These are phyloP conservation scores for Engystomops pustulosus DNA, from an alignment of 2,113 vertebrate genomes.

Conservation along the genomic window DNA sequence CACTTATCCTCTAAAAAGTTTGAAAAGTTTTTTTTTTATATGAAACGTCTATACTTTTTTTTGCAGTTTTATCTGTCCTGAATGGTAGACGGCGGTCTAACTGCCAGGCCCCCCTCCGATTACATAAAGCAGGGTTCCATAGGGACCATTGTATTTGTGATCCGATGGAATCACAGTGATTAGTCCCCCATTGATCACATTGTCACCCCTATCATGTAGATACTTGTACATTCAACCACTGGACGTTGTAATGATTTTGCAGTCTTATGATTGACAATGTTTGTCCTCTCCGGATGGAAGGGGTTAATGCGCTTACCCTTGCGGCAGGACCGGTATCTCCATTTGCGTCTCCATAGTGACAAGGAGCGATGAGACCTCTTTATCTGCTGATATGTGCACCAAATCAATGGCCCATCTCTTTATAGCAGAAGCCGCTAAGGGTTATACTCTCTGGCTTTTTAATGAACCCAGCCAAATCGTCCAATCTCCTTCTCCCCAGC, in stretches of 20 bases:
- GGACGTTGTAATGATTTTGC: neutral
- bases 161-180: too few relatives aligned
- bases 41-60: too few relatives aligned
- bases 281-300: neutral
- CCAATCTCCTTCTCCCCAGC: constrained; percentile 51
- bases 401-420: constrained; percentile 55
- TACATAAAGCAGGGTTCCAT: too few relatives aligned
- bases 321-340: constrained; percentile 29
- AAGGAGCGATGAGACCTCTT: constrained; percentile 48
- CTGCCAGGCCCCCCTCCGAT: too few relatives aligned
- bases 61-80: too few relatives aligned
- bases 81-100: too few relatives aligned
- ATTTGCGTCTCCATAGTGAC: constrained; percentile 55
- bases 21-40: too few relatives aligned
- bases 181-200: too few relatives aligned
- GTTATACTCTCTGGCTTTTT: constrained; percentile 56
- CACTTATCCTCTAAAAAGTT: too few relatives aligned
- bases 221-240: neutral
- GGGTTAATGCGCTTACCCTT: constrained; percentile 20
- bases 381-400: constrained; percentile 54
- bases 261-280: neutral
- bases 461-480: constrained; percentile 49
- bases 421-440: constrained; percentile 37
- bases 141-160: too few relatives aligned
- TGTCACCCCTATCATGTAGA: too few relatives aligned